Evolutionary conservation across 2,888 invertebrate species (phyloP), one percentile per base, ranked within the genome.

Genomic region (Suillia variegata): DNA sequence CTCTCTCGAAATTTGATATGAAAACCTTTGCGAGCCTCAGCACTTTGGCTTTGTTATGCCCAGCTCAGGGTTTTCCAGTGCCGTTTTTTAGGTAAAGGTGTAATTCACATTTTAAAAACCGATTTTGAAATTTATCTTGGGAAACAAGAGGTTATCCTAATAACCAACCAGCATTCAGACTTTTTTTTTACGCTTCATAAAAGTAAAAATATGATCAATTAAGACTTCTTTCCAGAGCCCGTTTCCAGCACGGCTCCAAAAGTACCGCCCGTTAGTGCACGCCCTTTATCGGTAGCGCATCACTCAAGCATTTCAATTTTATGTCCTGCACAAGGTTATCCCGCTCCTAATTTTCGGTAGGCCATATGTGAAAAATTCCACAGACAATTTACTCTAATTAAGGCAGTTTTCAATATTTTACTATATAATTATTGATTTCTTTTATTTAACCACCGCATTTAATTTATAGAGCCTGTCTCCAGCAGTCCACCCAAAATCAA

Each of bases 321-420:
- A 72, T 91, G 91, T 79, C 90, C 90, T 61, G 90, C 90, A 42
- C 91, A 91, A 82, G 90, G 89, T 22, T 91, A 87, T 83, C 91
- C 91, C 59, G 87, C 89, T 70, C 90, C 91, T 71, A 81, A 85
- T 71, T 88, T 89, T 85, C 88, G 89, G 90, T 91, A 71, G 69
- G 69, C 56, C n/a, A 20, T 12, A 31, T 38, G 12, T 38, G 15
- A 10, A 38, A n/a, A 5, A 38, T 38, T 13, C 6, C 6, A 13
- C 3, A 38, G 38, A 21, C 21, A 20, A 20, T 47, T 47, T 47
- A 5, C 18, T 13, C 3, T 13, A 21, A 13, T 49, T 17, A 13
- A 49, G 2, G 51, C 31, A 51, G 51, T 31, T 51, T 51, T 51
- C 33, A 33, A 5, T 3, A 47, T 18, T 18, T 21, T 13, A 21